phyloP scores from a whole-genome alignment of 2,113 vertebrate genomes.

The Montifringilla adamsi region DNA sequence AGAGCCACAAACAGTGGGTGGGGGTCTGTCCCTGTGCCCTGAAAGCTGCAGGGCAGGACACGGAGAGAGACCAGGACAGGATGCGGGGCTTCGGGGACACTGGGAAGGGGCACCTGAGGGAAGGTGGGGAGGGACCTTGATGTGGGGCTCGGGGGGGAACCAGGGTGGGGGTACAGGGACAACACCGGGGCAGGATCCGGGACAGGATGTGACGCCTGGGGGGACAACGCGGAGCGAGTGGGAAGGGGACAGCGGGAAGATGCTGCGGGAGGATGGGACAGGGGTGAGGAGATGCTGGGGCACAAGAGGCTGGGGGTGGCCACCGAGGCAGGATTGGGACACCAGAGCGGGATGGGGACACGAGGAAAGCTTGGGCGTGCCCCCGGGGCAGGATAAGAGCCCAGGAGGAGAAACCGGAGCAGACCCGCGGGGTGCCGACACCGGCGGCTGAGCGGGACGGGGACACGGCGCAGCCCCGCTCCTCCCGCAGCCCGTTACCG shows the following conservation, averaged over 20 bases:
- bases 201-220: not conserved
- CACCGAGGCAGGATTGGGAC: not conserved
- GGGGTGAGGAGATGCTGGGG: not conserved
- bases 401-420: not conserved
- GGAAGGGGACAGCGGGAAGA: not conserved
- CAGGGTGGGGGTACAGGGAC: not conserved
- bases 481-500: not conserved
- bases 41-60: not conserved
- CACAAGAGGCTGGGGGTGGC: not conserved
- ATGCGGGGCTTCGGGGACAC: rapidly evolving
- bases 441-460: not conserved
- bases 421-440: not conserved
- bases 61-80: not conserved
- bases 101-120: not conserved
- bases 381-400: not conserved
- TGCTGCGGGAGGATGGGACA: not conserved
- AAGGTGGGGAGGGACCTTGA: not conserved
- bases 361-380: not conserved
- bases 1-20: rapidly evolving
- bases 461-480: not conserved
- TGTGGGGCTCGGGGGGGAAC: not conserved
- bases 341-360: not conserved
- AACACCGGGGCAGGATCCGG: not conserved
- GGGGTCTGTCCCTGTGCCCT: not conserved
- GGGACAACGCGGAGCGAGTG: not conserved